Base-by-base conservation (phyloP, 2,888 invertebrate species). In the Stictocephala bisonia region DNA sequence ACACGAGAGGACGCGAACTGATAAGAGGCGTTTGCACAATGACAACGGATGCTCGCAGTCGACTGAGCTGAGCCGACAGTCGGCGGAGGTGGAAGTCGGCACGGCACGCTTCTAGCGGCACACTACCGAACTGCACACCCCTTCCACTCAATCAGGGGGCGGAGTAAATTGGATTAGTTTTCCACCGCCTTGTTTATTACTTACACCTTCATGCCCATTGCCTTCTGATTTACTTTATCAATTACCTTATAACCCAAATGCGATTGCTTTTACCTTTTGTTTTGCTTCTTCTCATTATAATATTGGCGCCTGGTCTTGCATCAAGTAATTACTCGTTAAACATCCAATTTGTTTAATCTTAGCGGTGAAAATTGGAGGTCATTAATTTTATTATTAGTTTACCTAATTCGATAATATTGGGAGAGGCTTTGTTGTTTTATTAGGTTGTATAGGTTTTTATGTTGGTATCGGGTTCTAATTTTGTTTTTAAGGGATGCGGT, bases 181-280 rank as follows among this genome's bases (percentile, higher is more conserved):
- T 64, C 64, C 64, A 64, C 64, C 41, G 27, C 64, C 64, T 64
- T 64, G 44, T 64, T 64, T 64, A 64, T 64, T 44, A 64, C 64
- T 64, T 64, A 40, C 64, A 64, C 64, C 64, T 64, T 44, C 64
- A 64, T 64, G 41, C 44, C 64, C 44, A 44, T 44, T 40, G 64
- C 64, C 64, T 64, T 64, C 64, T 64, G 64, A 64, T 64, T 64
- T 64, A 64, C 64, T 64, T 64, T 40, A 64, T 64, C 64, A 64
- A 64, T 64, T 64, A 64, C 64, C 40, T 64, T 64, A 64, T 64
- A 41, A 64, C 64, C 64, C 11, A 41, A 64, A 44, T 44, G 41
- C 44, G 26, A 64, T 64, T 64, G 64, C 40, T 20, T 27, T 20
- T 64, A 3, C 41, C 44, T 44, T 64, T 64, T 44, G 64, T 64